Conservation (phyloP, 2,888 invertebrate genomes). For the Melanostoma scalare region DNA sequence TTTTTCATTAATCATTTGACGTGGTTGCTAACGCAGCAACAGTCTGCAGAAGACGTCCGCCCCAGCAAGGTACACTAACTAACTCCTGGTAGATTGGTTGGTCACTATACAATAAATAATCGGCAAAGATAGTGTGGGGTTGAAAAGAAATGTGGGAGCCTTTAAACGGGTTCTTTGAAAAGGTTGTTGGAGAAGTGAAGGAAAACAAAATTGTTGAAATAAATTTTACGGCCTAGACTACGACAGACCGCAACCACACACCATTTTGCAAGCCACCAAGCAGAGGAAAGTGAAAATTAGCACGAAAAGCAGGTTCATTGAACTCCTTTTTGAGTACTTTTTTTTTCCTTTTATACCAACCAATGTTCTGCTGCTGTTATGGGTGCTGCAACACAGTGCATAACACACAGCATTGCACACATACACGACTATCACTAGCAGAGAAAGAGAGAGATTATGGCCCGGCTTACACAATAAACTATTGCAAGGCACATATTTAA, state of each 20-base stretch:
- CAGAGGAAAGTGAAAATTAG: conserved; percentile 57
- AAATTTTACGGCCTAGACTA: conserved; percentile 45
- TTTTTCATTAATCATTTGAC: conserved; percentile 58
- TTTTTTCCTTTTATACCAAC: conserved; percentile 6
- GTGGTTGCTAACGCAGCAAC: conserved; percentile 40
- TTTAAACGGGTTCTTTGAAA: conserved; percentile 44
- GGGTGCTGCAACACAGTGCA: conserved; percentile 6
- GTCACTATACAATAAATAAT: conserved; percentile 61
- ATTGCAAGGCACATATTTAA: conserved; percentile 41
- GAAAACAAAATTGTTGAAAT: conserved; percentile 47
- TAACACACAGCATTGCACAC: neutral
- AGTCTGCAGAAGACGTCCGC: conserved; percentile 32
- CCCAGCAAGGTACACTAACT: conserved; percentile 1
- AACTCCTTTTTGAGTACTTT: conserved; percentile 38
- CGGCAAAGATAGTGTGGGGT: conserved; percentile 44
- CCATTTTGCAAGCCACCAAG: neutral
- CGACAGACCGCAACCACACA: neutral
- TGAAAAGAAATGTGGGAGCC: conserved; percentile 58
- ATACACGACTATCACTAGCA: neutral
- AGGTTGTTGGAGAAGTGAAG: neutral
- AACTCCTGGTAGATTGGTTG: conserved; percentile 57
- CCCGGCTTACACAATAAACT: conserved; percentile 26
- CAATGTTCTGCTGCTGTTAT: neutral
- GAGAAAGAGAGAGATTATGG: conserved; percentile 40
- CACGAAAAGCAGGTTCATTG: conserved; percentile 56